Evolutionary conservation across 2,888 invertebrate species (phyloP).

Genomic region (Drosophila rellima): DNA sequence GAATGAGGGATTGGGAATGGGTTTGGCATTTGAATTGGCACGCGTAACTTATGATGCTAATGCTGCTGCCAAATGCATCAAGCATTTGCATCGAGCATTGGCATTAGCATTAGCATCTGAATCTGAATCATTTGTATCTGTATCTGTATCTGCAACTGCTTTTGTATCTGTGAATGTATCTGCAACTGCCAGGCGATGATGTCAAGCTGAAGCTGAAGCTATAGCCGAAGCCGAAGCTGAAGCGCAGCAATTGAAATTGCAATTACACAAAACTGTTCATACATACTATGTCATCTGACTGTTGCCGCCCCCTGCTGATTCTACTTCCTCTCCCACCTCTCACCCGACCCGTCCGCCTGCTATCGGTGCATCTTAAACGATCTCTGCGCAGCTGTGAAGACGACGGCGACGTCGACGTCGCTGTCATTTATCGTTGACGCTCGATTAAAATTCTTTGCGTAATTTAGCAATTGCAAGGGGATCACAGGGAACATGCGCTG

Average conservation of each 20-base stretch:
- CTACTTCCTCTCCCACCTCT: background rate
- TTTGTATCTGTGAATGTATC: background rate
- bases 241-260: conserved; percentile 63
- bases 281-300: conserved; percentile 22
- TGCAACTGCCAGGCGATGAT: conserved; percentile 60
- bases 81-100: conserved; percentile 31
- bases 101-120: conserved; percentile 37
- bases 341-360: background rate
- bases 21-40: conserved; percentile 53
- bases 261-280: conserved; percentile 67
- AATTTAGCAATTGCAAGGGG: conserved; percentile 65
- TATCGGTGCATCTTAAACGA: conserved; percentile 29
- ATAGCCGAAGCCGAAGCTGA: conserved; percentile 23
- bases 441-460: conserved; percentile 79
- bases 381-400: conserved; percentile 38
- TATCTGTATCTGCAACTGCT: conserved; percentile 2
- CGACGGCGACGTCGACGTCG: conserved; percentile 32
- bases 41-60: conserved; percentile 58
- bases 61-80: conserved; percentile 40
- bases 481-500: background rate
- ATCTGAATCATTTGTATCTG: background rate
- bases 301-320: background rate
- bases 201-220: conserved; percentile 52
- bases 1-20: background rate
- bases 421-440: conserved; percentile 75